phyloP scores from a whole-genome alignment of 2,888 invertebrate genomes.

The Catonia carolina region DNA sequence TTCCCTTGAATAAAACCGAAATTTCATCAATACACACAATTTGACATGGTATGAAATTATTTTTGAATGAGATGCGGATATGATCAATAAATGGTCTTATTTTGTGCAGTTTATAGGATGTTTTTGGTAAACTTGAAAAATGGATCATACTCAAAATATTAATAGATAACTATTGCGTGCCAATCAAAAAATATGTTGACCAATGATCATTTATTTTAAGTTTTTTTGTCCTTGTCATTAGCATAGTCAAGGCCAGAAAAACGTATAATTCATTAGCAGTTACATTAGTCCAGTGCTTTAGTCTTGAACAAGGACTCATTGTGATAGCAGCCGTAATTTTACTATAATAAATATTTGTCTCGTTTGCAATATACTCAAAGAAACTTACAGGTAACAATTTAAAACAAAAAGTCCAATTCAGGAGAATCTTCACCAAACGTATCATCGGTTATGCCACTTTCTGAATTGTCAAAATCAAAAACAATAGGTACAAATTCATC shows the following conservation, averaged over 20 bases:
- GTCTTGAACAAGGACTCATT: slow-evolving; percentile 1
- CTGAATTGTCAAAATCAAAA: slow-evolving; percentile 2
- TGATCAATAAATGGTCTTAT: slow-evolving; percentile 16
- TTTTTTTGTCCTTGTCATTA: slow-evolving; percentile 16
- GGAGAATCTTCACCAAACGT: not conserved
- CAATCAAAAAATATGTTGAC: slow-evolving; percentile 17
- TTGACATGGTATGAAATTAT: slow-evolving; percentile 7
- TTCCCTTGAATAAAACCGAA: slow-evolving; percentile 16
- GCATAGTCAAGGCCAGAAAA: slow-evolving; percentile 17
- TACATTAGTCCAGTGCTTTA: slow-evolving; percentile 5
- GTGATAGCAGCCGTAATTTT: not conserved
- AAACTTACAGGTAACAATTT: slow-evolving; percentile 12
- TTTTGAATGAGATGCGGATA: slow-evolving; percentile 7
- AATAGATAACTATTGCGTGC: slow-evolving; percentile 6
- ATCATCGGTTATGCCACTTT: slow-evolving; percentile 4
- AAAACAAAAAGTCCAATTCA: not conserved
- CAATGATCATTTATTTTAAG: slow-evolving; percentile 16
- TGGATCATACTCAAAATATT: slow-evolving; percentile 13
- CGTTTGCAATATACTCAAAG: slow-evolving; percentile 13
- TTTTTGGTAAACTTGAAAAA: not conserved
- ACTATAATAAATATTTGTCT: slow-evolving; percentile 28
- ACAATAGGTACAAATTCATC: not conserved
- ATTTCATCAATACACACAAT: slow-evolving; percentile 18
- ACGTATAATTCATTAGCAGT: slow-evolving; percentile 31
- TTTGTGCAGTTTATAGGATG: slow-evolving; percentile 6